Conservation (phyloP, 2,888 invertebrate species). For the Catocala nupta region DNA sequence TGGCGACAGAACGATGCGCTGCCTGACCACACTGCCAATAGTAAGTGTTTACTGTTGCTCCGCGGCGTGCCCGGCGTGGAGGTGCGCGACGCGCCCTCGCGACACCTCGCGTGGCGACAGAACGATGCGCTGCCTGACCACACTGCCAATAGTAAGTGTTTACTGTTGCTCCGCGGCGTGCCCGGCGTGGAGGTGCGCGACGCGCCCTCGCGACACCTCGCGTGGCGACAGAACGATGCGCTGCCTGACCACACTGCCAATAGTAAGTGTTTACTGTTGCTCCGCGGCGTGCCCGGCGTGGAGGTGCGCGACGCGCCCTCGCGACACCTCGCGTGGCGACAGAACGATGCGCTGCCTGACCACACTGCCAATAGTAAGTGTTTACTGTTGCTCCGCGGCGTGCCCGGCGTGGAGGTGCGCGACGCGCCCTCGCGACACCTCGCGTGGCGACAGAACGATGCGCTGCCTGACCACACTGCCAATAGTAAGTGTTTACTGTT, state of each 20-base stretch:
- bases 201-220: constrained; percentile 75
- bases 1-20: constrained; percentile 58
- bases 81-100: constrained; percentile 75
- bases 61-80: constrained; percentile 93
- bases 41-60: constrained; percentile 89
- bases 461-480: constrained; percentile 51
- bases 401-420: constrained; percentile 89
- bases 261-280: constrained; percentile 88
- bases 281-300: constrained; percentile 94
- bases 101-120: constrained; percentile 70
- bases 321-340: constrained; percentile 70
- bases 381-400: constrained; percentile 93
- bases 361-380: constrained; percentile 63
- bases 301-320: constrained; percentile 78
- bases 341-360: constrained; percentile 49
- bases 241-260: constrained; percentile 53
- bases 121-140: constrained; percentile 50
- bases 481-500: constrained; percentile 87
- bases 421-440: constrained; percentile 79
- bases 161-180: constrained; percentile 94
- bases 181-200: constrained; percentile 88
- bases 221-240: constrained; percentile 55
- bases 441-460: constrained; percentile 54
- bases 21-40: constrained; percentile 52
- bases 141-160: constrained; percentile 62